Evolutionary conservation across 2,113 vertebrate genomes (phyloP).

Genomic region (Myanophis thanlyinensis): DNA sequence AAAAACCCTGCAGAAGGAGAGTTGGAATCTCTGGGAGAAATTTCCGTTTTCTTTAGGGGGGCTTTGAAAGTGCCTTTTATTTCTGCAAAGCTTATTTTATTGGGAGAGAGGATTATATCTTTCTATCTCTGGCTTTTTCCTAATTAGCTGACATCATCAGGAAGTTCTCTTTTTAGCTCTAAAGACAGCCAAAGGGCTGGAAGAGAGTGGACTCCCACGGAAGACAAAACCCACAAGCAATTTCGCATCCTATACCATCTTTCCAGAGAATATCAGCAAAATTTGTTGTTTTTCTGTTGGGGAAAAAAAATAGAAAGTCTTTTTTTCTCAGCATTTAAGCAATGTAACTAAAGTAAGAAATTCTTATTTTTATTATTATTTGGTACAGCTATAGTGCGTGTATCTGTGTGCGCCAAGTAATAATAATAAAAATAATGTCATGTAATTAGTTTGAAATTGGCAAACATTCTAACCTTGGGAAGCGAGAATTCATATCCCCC

Average conservation of each 20-base stretch:
- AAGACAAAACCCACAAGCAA: not conserved
- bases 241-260: not conserved
- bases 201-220: not conserved
- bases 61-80: not conserved
- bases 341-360: too few species aligned
- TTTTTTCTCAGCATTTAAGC: not conserved
- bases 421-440: too few species aligned
- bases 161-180: not conserved
- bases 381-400: not conserved
- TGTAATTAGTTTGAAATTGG: not conserved
- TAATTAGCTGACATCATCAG: not conserved
- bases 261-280: not conserved
- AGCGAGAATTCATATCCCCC: not conserved
- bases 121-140: not conserved
- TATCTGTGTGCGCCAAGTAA: too few species aligned
- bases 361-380: not conserved
- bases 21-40: not conserved
- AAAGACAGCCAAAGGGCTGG: not conserved
- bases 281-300: not conserved
- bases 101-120: not conserved
- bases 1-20: not conserved
- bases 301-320: not conserved
- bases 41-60: not conserved
- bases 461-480: not conserved
- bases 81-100: not conserved